Conservation (phyloP, 2,888 invertebrate species). For the Tenthredo amoena region DNA sequence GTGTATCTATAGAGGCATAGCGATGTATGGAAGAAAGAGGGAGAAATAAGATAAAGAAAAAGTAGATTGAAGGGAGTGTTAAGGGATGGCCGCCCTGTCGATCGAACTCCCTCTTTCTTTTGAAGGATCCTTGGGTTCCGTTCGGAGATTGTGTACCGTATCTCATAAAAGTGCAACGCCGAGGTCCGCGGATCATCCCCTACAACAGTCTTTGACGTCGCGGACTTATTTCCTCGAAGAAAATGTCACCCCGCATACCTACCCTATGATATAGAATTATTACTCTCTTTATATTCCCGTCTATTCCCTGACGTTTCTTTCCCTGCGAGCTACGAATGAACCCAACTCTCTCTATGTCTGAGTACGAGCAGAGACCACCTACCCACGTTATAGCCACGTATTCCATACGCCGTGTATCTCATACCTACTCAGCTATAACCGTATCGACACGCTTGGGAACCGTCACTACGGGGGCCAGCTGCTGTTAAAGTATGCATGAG, state of each 20-base stretch:
- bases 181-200: neutral
- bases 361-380: neutral
- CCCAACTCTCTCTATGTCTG: neutral
- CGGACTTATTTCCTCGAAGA: neutral
- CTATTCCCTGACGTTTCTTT: neutral
- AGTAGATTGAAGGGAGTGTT: neutral
- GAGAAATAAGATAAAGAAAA: too few relatives aligned
- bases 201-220: neutral
- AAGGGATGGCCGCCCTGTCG: neutral
- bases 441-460: slow-evolving; percentile 75
- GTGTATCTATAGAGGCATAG: neutral
- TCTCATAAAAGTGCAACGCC: neutral
- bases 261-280: neutral
- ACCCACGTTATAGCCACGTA: neutral
- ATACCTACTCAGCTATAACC: neutral
- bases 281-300: neutral
- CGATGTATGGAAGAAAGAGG: neutral
- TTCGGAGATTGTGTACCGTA: neutral
- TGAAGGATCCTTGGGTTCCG: neutral
- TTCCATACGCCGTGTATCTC: neutral
- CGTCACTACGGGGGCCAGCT: slow-evolving; percentile 72
- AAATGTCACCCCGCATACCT: neutral
- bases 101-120: neutral
- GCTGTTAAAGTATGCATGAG: slow-evolving; percentile 76
- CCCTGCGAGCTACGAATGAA: neutral